A percentile compares a stretch with the other conserved stretches of the same genome.
phyloP scores from a whole-genome alignment of 2,888 invertebrate species.

The Dorcus parallelipipedus region DNA sequence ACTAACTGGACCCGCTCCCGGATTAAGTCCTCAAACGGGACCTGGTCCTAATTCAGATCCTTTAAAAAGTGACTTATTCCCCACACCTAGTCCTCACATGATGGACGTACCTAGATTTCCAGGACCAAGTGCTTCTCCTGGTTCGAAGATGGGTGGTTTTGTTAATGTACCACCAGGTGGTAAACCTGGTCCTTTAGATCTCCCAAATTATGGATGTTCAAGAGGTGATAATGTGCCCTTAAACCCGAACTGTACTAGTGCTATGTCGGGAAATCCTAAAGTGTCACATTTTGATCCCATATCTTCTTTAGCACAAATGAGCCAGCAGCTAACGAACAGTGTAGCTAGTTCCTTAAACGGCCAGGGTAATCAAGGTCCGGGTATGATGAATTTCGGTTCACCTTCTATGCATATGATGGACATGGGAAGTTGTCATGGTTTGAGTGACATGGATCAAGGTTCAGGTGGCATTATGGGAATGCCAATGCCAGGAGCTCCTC shows the following conservation, averaged over 20 bases:
- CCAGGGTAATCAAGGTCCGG: slow-evolving; percentile 50
- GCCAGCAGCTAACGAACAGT: slow-evolving; percentile 83
- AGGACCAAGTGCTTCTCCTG: slow-evolving; percentile 46
- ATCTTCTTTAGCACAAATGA: slow-evolving; percentile 91
- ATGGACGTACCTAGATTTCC: slow-evolving; percentile 50
- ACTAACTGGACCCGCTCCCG: slow-evolving; percentile 40
- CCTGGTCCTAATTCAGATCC: slow-evolving; percentile 46
- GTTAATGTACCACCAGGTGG: slow-evolving; percentile 49
- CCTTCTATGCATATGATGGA: slow-evolving; percentile 52
- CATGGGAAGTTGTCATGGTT: slow-evolving; percentile 45
- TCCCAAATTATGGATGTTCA: slow-evolving; percentile 48
- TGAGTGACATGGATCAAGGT: slow-evolving; percentile 42
- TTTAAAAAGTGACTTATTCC: slow-evolving; percentile 44
- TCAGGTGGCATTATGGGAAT: slow-evolving; percentile 42
- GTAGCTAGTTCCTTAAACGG: slow-evolving; percentile 60
- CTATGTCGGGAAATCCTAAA: slow-evolving; percentile 58
- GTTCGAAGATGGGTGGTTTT: slow-evolving; percentile 47
- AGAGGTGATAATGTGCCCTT: slow-evolving; percentile 63
- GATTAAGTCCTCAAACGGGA: slow-evolving; percentile 46
- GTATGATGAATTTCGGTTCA: slow-evolving; percentile 58
- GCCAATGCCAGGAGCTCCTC: slow-evolving; percentile 47
- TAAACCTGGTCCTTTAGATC: slow-evolving; percentile 43
- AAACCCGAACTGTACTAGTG: slow-evolving; percentile 61
- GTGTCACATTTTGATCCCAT: slow-evolving; percentile 85
- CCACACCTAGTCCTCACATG: slow-evolving; percentile 46